Conservation (phyloP, 2,113 vertebrate genomes). For the Vulpes vulpes region DNA sequence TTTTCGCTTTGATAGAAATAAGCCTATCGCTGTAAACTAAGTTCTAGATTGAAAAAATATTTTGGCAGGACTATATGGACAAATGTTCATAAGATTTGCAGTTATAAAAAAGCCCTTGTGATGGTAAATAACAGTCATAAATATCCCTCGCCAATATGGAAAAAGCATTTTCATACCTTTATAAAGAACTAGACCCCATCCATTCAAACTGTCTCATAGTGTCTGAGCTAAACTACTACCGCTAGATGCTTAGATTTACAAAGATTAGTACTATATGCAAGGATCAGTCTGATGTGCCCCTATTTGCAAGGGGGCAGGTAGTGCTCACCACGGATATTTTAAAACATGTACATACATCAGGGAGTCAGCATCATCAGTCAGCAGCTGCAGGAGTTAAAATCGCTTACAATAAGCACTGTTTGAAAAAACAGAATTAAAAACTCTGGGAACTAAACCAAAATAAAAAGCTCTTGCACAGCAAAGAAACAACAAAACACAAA, state of each 20-base stretch:
- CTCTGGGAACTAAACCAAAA: neutral
- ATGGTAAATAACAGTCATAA: slow-evolving; percentile 48
- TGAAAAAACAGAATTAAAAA: neutral
- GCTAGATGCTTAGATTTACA: neutral
- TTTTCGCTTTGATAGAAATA: slow-evolving; percentile 49
- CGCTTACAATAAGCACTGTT: neutral
- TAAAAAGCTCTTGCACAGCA: neutral
- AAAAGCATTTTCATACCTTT: neutral
- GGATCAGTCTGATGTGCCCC: neutral
- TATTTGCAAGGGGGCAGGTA: neutral
- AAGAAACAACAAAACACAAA: neutral
- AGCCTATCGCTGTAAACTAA: neutral
- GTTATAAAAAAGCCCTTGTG: slow-evolving; percentile 45
- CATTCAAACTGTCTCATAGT: neutral
- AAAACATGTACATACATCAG: neutral
- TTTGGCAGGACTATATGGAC: neutral
- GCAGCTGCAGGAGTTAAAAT: neutral
- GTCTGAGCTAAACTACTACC: neutral
- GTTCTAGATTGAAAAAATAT: neutral
- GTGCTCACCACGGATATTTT: neutral
- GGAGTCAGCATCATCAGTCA: neutral
- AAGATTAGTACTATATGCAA: neutral
- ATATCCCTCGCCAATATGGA: slow-evolving; percentile 6
- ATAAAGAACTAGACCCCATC: neutral
- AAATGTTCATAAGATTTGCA: slow-evolving; percentile 33